These are phyloP conservation scores for Dioctria linearis DNA, from an alignment of 2,888 invertebrate genomes.

Conservation along the genomic window DNA sequence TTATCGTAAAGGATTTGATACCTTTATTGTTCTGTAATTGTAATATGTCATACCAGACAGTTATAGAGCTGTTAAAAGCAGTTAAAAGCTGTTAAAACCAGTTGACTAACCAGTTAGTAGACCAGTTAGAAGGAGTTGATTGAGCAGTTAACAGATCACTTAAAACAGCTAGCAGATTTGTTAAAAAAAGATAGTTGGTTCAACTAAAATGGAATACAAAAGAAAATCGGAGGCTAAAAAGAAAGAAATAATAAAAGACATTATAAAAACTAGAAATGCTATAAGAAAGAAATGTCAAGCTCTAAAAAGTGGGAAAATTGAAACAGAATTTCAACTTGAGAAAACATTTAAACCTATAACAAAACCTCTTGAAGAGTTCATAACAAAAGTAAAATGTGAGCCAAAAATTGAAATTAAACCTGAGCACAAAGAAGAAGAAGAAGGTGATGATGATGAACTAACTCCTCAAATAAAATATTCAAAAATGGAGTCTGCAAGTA, in stretches of 20 bases:
- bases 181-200: too few relatives aligned
- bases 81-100: not conserved
- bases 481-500: not conserved
- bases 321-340: too few relatives aligned
- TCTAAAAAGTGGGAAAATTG: not conserved
- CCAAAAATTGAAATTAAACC: too few relatives aligned
- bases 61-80: not conserved
- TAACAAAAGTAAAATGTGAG: too few relatives aligned
- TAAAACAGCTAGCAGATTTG: too few relatives aligned
- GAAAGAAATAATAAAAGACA: not conserved
- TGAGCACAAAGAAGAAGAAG: not conserved
- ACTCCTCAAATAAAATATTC: not conserved
- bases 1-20: slow-evolving; percentile 59
- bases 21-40: slow-evolving; percentile 47
- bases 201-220: too few relatives aligned
- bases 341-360: too few relatives aligned
- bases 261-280: too few relatives aligned
- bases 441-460: too few relatives aligned
- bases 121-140: not conserved
- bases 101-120: too few relatives aligned
- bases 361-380: too few relatives aligned
- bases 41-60: not conserved
- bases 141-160: not conserved
- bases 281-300: not conserved
- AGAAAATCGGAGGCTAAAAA: not conserved